Evolutionary conservation across 2,113 vertebrate genomes (phyloP).

Genomic region (Hypanus sabinus): DNA sequence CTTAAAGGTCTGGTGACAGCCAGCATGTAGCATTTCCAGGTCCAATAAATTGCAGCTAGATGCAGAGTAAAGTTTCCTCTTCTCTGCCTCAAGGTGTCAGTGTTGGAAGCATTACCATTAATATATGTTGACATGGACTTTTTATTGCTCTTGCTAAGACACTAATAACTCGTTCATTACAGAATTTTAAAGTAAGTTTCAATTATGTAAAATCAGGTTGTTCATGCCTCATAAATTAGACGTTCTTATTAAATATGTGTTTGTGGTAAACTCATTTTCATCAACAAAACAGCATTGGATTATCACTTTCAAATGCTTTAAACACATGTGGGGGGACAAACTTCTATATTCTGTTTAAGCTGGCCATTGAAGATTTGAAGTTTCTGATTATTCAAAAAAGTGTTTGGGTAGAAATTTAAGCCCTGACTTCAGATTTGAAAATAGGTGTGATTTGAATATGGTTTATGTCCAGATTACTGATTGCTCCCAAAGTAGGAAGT

Average conservation of each 20-base stretch:
- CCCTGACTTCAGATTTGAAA: neutral
- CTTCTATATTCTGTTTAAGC: neutral
- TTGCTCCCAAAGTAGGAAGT: neutral
- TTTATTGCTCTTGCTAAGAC: neutral
- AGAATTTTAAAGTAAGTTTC: neutral
- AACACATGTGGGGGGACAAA: neutral
- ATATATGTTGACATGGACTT: neutral
- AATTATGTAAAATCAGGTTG: neutral
- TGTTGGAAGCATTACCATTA: slow-evolving; percentile 2
- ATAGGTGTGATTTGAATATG: neutral
- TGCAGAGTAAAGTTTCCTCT: neutral
- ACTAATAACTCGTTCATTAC: neutral
- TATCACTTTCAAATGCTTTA: neutral
- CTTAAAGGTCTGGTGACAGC: neutral
- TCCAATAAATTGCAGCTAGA: neutral
- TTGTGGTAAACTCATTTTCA: neutral
- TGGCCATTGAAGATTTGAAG: neutral
- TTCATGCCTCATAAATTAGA: neutral
- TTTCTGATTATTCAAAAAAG: neutral
- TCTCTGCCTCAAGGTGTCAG: slow-evolving; percentile 23
- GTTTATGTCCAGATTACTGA: neutral
- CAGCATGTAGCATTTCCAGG: neutral
- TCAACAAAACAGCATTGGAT: neutral
- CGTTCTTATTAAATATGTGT: neutral
- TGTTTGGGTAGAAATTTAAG: neutral